Base-by-base conservation (phyloP, 2,113 vertebrate species). In the Macroglossus sobrinus region DNA sequence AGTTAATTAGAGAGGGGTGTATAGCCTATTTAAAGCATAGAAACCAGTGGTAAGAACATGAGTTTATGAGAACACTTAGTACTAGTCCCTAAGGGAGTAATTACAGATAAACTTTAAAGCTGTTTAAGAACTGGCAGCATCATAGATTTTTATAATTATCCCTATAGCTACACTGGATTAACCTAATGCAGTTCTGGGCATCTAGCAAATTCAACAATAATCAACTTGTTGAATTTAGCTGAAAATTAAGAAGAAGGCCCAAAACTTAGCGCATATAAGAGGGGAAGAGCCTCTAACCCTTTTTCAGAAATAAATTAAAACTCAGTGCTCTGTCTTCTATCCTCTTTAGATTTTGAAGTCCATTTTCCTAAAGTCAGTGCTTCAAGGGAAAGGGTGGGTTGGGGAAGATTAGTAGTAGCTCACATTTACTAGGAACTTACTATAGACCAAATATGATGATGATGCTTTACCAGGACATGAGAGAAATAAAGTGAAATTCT, bases 101-200 rank as follows among this genome's bases (percentile, higher is more conserved):
- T 92, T 88, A 89, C 28, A 76, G 87, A 45, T 24, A 75, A 61
- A 53, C 63, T 69, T 92, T 79, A 76, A 94, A 96, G 57, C 30
- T 81, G 66, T 55, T 76, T 87, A 72, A 43, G 84, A 88, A 85
- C n/a, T 75, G 66, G 74, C 19, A 87, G n/a, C 40, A 89, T 69
- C n/a, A 55, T 0, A 15, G 57, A 55, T 50, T 80, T 96, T 88
- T 90, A 33, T 89, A 78, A 81, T 57, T 47, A 74, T 38, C 3
- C 59, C 7, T 47, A 50, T 47, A 30, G 45, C 19, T 69, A 28
- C 68, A 50, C 53, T 87, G 75, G 14, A 80, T 87, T 63, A 86
- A 68, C 71, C 35, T 30, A 87, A 66, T 55, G 33, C 3, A 88
- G 24, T 30, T 81, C 53, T 93, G 38, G 63, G 38, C 40, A 47